Percentiles rank a stretch among this genome's conserved stretches.
Evolutionary conservation across 1,140 invertebrate genomes (phyloP).

Genomic region (Paramacrobiotus metropolitanus): DNA sequence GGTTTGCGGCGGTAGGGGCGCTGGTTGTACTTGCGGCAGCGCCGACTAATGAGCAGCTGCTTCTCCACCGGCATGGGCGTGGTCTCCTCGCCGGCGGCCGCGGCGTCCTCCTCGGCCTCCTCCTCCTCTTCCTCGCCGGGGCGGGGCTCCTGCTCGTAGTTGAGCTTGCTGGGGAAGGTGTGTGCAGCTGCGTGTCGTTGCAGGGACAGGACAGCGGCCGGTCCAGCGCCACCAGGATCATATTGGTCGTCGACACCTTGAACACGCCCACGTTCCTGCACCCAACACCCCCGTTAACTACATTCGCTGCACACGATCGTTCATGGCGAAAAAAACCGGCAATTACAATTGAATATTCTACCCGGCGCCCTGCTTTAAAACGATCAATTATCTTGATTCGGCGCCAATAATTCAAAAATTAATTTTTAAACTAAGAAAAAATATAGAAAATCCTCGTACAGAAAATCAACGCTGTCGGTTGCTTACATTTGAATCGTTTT

Average conservation of each 20-base stretch:
- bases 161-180: too few species aligned
- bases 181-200: neutral
- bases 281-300: too few species aligned
- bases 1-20: neutral
- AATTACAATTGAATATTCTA: too few species aligned
- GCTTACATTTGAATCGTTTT: too few species aligned
- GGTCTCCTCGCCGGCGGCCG: too few species aligned
- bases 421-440: neutral
- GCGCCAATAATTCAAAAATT: neutral
- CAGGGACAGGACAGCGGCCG: neutral
- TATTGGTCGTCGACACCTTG: neutral
- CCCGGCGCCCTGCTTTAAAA: too few species aligned
- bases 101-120: too few species aligned
- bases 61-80: neutral
- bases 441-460: neutral
- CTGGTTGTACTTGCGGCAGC: neutral
- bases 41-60: too few species aligned
- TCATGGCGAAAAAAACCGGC: neutral
- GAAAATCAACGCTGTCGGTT: neutral
- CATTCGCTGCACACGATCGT: too few species aligned
- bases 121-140: too few species aligned
- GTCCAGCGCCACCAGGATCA: neutral
- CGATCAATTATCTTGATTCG: neutral
- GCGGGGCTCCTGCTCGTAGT: too few species aligned
- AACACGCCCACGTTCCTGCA: neutral